Conservation (phyloP, 2,888 invertebrate genomes). For the Ornithoptera priamus region DNA sequence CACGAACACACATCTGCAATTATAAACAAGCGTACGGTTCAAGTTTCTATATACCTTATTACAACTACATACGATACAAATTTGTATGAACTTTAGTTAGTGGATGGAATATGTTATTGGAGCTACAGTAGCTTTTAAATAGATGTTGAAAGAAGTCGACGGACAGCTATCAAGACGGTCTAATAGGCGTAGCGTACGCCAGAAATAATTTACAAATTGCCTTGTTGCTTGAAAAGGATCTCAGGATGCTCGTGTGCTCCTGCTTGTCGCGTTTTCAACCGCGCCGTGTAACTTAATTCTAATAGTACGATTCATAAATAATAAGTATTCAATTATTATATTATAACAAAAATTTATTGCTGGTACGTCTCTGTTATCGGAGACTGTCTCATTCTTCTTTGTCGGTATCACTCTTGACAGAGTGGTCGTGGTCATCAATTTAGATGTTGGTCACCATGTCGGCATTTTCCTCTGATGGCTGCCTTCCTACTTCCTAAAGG, state of each 20-base stretch:
- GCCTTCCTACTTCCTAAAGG: too few relatives aligned
- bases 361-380: too few relatives aligned
- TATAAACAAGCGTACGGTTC: conserved; percentile 36
- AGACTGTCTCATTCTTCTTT: too few relatives aligned
- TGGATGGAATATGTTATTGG: conserved; percentile 30
- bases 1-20: conserved; percentile 48
- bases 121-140: conserved; percentile 70
- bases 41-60: conserved; percentile 34
- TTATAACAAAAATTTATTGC: too few relatives aligned
- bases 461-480: too few relatives aligned
- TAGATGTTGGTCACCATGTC: too few relatives aligned
- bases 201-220: conserved; percentile 77
- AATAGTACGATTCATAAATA: too few relatives aligned
- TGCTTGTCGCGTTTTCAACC: neutral
- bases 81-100: conserved; percentile 34
- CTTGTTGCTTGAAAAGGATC: conserved; percentile 42
- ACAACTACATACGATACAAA: conserved; percentile 40
- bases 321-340: too few relatives aligned
- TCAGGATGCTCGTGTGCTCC: conserved; percentile 10
- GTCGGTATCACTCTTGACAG: too few relatives aligned
- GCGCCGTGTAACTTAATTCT: too few relatives aligned
- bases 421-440: too few relatives aligned
- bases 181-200: conserved; percentile 74
- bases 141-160: conserved; percentile 77
- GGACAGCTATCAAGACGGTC: conserved; percentile 75